Evolutionary conservation across 2,797 vertebrate genomes (phyloP), one percentile per base, ranked within the genome.

Genomic region (Furcifer pardalis): DNA sequence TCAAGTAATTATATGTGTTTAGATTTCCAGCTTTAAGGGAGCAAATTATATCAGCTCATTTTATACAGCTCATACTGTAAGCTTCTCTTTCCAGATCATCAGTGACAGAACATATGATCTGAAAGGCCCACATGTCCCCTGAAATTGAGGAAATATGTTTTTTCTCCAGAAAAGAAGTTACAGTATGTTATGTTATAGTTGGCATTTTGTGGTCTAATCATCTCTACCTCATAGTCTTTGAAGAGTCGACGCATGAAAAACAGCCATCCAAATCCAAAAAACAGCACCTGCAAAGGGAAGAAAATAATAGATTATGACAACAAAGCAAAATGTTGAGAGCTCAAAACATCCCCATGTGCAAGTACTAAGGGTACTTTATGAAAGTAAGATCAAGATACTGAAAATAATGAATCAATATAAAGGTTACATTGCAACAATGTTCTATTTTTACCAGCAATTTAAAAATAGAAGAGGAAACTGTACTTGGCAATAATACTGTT

Each of bases 241-340:
- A 99, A 99, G 52, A 99, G 95, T 52, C 97, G 97, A 4, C 98
- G 94, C 99, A 99, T 99, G 86, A 99, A 99, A 94, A 99, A 99
- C 19, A 99, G 95, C 98, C 99, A 99, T 15, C 98, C 98, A 89
- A 99, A 99, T 60, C 98, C 99, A 93, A 99, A 99, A 95, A 99
- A 99, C 82, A 99, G 92, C 90, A 99, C 97, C 99, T 99, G 94
- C 23, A 89, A 56, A 86, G 13, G n/a, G 27, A 72, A 15, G 87
- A n/a, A 65, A 94, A 82, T 82, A 23, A 5, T 10, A 56, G 7
- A 62, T 52, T 77, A 13, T 42, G 9, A 7, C 52, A 1, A 75
- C 56, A 40, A 81, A 77, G 27, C 25, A 86, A 35, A 19, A 1
- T 81, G 80, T 40, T 82, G 52, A 77, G 81, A 49, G 52, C 42